A percentile compares a stretch with the other conserved stretches of the same genome.
phyloP scores from a whole-genome alignment of 1,140 invertebrate species.

The Drosophila tsacasi region DNA sequence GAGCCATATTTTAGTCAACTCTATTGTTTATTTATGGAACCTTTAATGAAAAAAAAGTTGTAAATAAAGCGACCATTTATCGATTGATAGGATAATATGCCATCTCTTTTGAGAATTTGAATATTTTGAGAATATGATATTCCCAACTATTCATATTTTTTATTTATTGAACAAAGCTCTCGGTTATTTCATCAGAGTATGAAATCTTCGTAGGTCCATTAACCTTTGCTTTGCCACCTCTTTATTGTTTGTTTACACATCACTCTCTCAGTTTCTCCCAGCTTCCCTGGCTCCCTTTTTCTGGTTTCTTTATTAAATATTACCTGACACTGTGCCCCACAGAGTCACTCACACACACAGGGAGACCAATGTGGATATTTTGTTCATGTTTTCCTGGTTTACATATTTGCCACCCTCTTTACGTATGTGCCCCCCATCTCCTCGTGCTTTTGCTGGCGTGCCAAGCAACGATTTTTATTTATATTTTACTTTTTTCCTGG shows the following conservation, averaged over 20 bases:
- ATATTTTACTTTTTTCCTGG: constrained; percentile 42
- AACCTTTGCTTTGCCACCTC: constrained; percentile 2
- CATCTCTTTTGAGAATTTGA: not conserved
- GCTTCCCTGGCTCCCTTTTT: constrained; percentile 5
- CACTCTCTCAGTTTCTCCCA: not conserved
- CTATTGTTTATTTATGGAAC: too few relatives aligned
- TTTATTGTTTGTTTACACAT: constrained; percentile 7
- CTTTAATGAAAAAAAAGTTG: too few relatives aligned
- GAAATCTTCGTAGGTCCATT: constrained; percentile 10
- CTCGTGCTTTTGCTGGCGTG: constrained; percentile 48
- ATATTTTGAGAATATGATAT: not conserved
- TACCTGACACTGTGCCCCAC: constrained; percentile 45
- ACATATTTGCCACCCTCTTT: constrained; percentile 31
- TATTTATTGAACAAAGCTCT: not conserved
- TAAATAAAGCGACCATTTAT: too few relatives aligned
- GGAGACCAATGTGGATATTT: constrained; percentile 12
- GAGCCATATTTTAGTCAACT: too few relatives aligned
- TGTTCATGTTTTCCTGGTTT: constrained; percentile 46
- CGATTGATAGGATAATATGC: not conserved
- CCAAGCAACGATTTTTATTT: constrained; percentile 67
- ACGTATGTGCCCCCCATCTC: not conserved
- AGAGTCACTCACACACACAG: constrained; percentile 2
- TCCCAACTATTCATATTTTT: not conserved
- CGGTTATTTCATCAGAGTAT: constrained; percentile 13
- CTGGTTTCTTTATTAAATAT: constrained; percentile 39